These are phyloP conservation scores for Meloidogyne floridensis DNA, from an alignment of 1,140 invertebrate genomes.

Conservation along the genomic window DNA sequence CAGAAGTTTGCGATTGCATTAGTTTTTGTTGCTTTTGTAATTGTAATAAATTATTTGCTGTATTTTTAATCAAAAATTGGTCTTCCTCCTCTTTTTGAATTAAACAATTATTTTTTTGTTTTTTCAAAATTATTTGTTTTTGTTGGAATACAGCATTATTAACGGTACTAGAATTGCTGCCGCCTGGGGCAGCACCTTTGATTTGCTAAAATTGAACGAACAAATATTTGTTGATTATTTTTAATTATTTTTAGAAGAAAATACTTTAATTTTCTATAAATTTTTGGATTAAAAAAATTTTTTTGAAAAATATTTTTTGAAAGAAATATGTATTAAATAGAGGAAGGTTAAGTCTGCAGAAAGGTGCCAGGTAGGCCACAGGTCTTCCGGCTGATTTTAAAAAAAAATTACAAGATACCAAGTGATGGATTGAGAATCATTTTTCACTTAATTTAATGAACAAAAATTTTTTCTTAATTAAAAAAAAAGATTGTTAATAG, in stretches of 20 bases:
- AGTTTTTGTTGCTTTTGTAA: neutral
- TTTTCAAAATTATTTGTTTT: neutral
- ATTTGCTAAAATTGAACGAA: neutral
- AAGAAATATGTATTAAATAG: too few relatives aligned
- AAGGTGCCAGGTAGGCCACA: too few relatives aligned
- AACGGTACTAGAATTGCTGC: neutral
- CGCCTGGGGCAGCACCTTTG: neutral
- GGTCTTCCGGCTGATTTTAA: too few relatives aligned
- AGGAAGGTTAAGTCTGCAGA: too few relatives aligned
- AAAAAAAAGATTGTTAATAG: too few relatives aligned
- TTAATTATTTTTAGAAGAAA: neutral
- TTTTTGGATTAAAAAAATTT: neutral
- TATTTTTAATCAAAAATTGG: neutral
- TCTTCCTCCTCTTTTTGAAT: neutral
- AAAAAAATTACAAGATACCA: too few relatives aligned
- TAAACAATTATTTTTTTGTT: neutral
- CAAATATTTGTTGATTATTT: neutral
- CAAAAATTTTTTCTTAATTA: too few relatives aligned
- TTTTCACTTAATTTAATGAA: too few relatives aligned
- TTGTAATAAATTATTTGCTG: conserved; percentile 4
- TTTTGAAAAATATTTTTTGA: too few relatives aligned
- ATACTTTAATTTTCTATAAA: neutral
- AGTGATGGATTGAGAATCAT: too few relatives aligned
- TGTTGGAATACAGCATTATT: neutral
- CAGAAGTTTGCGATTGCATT: neutral